Evolutionary conservation across 2,113 vertebrate species (phyloP), one percentile per base, ranked within the genome.

Genomic region (Heterocephalus glaber): DNA sequence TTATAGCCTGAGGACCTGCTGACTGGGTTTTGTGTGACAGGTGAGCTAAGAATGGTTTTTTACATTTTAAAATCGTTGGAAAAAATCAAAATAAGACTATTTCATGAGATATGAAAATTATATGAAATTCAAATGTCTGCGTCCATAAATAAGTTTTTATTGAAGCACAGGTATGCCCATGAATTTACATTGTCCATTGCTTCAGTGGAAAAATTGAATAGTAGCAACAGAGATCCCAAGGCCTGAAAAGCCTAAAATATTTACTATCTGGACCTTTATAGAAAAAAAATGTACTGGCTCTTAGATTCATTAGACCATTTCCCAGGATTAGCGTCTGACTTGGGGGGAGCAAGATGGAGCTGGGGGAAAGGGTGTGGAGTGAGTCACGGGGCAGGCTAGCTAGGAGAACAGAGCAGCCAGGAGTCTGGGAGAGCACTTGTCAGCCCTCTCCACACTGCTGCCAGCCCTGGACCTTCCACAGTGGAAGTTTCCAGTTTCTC

Each of bases 401-500:
- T 19, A 68, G 83, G 38, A 82, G 66, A 65, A 44, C 26, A 68
- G 61, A 74, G 60, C 9, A 77, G 13, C 9, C 0, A 0, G 41
- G 41, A 54, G 41, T 89, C 44, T 41, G 38, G 35, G 63, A 17
- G 66, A 54, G 28, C 44, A 20, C 17, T 7, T 76, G 14, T n/a
- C 2, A n/a, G 49, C 24, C 38, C 52, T 68, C 66, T 47, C 47
- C 44, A 44, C 10, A 11, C 9, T 19, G 54, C 28, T 33, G 56
- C 44, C 76, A 92, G 89, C 13, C 33, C 20, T 3, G 49, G n/a
- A 52, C 74, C 72, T 91, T 93, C 74, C 70, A 28, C 16, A 12
- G 54, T 60, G 74, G 94, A 96, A 84, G 76, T 86, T 95, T 95
- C 91, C 72, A 38, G 52, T 66, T 82, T 54, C 58, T 95, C 76